A percentile compares a stretch with the other conserved stretches of the same genome.
Conservation (phyloP, 2,888 invertebrate genomes). For the Lordiphosa fenestrarum region DNA sequence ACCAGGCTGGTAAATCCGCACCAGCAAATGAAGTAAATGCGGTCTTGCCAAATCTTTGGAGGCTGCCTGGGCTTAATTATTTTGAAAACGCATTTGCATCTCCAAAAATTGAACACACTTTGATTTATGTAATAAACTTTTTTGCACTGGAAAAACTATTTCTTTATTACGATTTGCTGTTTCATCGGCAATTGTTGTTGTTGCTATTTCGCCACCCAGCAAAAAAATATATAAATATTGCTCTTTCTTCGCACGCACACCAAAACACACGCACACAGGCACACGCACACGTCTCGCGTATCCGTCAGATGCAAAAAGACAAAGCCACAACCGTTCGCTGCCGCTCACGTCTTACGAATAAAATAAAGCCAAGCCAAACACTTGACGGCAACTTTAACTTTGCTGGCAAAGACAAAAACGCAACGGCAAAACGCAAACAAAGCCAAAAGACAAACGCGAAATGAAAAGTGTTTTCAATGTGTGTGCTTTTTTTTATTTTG, state of each 20-base stretch:
- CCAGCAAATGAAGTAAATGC: constrained; percentile 22
- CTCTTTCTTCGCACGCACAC: constrained; percentile 71
- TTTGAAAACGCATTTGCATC: constrained; percentile 59
- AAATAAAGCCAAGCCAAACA: constrained; percentile 56
- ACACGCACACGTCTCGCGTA: constrained; percentile 50
- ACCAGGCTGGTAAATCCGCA: constrained; percentile 14
- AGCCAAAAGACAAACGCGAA: constrained; percentile 24
- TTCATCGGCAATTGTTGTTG: constrained; percentile 56
- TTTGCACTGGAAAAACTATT: constrained; percentile 68
- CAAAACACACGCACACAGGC: constrained; percentile 16
- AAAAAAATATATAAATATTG: constrained; percentile 51
- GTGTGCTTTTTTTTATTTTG: constrained; percentile 30
- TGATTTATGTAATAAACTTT: constrained; percentile 53
- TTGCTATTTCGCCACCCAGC: constrained; percentile 50
- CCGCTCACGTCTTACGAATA: constrained; percentile 70
- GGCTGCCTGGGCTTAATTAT: constrained; percentile 34
- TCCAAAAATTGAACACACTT: constrained; percentile 38
- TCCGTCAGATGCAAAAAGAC: constrained; percentile 61
- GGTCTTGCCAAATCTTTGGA: constrained; percentile 31
- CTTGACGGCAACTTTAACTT: constrained; percentile 51
- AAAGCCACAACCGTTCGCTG: constrained; percentile 72
- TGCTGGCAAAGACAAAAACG: constrained; percentile 10
- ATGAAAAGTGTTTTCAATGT: constrained; percentile 39
- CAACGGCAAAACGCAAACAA: constrained; percentile 14
- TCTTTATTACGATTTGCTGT: constrained; percentile 30